Conservation (phyloP, 1,140 invertebrate genomes). For the Antheraea pernyi region DNA sequence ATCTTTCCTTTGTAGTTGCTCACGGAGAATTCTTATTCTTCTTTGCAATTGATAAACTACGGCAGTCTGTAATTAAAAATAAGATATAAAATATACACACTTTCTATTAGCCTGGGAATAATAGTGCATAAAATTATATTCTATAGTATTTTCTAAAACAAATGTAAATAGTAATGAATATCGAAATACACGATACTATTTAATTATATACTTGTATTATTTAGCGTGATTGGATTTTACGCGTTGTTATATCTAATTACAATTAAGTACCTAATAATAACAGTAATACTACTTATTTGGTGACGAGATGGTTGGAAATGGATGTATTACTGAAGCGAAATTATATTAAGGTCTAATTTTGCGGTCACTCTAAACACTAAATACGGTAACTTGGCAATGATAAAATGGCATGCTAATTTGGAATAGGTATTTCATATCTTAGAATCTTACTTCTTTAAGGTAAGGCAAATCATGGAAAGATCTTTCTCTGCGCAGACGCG, state of each 20-base stretch:
- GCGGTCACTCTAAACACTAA: slow-evolving; percentile 10
- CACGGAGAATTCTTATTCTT: slow-evolving; percentile 88
- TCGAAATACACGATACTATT: not conserved
- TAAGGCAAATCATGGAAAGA: slow-evolving; percentile 86
- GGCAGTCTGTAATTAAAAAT: slow-evolving; percentile 81
- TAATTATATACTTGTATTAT: not conserved
- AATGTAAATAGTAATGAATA: not conserved
- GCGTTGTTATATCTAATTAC: not conserved
- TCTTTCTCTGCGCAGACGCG: slow-evolving; percentile 85
- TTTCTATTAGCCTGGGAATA: not conserved
- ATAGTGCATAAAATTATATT: not conserved
- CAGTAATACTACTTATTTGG: not conserved
- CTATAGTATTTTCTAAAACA: slow-evolving; percentile 2
- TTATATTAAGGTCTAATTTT: not conserved
- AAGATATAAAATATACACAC: not conserved
- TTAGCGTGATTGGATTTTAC: not conserved
- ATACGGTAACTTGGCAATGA: slow-evolving; percentile 3
- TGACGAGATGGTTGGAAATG: too few species aligned
- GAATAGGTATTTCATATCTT: slow-evolving; percentile 11
- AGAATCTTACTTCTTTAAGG: slow-evolving; percentile 81
- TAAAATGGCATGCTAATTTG: slow-evolving; percentile 46
- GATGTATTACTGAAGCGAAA: not conserved
- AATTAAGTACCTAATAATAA: not conserved
- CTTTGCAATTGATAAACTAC: slow-evolving; percentile 92
- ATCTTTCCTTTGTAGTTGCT: slow-evolving; percentile 94